A percentile compares a stretch with the other conserved stretches of the same genome.
These are phyloP conservation scores for Martes martes DNA, from an alignment of 2,113 vertebrate species.

Conservation along the genomic window DNA sequence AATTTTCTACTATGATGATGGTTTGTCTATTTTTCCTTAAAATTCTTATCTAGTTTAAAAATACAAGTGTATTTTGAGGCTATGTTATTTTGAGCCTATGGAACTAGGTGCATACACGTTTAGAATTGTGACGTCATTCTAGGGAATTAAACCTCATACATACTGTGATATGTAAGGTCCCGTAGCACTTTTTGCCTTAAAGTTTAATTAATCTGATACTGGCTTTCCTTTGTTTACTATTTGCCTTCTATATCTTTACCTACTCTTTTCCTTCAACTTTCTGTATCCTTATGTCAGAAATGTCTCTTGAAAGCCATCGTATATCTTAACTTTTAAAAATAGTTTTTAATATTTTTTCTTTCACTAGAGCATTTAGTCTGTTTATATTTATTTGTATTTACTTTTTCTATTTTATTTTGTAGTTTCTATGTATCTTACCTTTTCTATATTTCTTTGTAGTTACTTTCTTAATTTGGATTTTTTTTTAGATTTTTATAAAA, in stretches of 20 bases:
- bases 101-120: not conserved
- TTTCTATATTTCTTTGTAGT: not conserved
- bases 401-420: not conserved
- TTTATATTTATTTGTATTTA: slow-evolving; percentile 8
- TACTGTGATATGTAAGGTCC: not conserved
- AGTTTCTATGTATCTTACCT: not conserved
- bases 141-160: not conserved
- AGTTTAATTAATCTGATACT: not conserved
- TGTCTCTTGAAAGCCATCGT: not conserved
- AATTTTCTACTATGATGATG: not conserved
- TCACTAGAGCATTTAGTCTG: not conserved
- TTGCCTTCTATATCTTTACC: not conserved
- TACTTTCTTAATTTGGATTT: not conserved
- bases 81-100: not conserved
- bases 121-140: not conserved
- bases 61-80: not conserved
- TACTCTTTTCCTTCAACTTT: not conserved
- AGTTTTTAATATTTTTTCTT: not conserved
- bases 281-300: not conserved
- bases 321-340: not conserved
- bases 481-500: not conserved
- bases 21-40: not conserved
- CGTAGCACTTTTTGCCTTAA: not conserved
- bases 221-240: not conserved
- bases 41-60: not conserved